Base-by-base conservation (phyloP, 2,888 invertebrate genomes). In the Leptinotarsa tumamoca region DNA sequence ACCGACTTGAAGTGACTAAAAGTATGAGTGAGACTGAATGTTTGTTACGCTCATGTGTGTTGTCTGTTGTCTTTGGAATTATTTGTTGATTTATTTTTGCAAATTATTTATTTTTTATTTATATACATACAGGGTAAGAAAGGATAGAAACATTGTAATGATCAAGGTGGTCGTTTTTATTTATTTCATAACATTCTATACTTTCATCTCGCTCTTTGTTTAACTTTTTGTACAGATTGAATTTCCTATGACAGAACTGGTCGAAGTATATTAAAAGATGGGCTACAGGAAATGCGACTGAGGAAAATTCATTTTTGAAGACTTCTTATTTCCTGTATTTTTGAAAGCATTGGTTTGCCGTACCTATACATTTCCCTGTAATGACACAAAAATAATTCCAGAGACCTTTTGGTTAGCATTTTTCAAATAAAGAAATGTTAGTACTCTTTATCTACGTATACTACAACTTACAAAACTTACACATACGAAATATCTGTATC, bases 391-490 rank as follows among this genome's bases (percentile, higher is more conserved):
- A 74, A 74, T 76, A 77, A 78, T 80, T 80, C 77, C 80, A 80
- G 77, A 76, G 73, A 75, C 72, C 72, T 71, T 76, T 69, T 80
- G 73, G 75, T 77, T 77, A 73, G 76, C 78, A 80, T 78, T 80
- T 79, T 63, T 78, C 78, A 77, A 77, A 80, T 77, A 73, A 77
- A 76, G 74, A 72, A 76, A 73, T 79, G 74, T 79, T 78, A 80
- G 78, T 77, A 76, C 70, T 75, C 80, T 80, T 68, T 76, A 79
- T 79, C 82, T 83, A 84, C 82, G 82, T 84, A 85, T 85, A 82
- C 82, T 81, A 82, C 83, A 85, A 84, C 85, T 86, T 84, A 84
- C 84, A 80, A 83, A 81, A 82, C 79, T 77, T 78, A 80, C 77
- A 73, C 72, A 73, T 68, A 71, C 73, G 70, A 79, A 71, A 54